Evolutionary conservation across 2,113 vertebrate species (phyloP).

Genomic region (Hemichromis elongatus): DNA sequence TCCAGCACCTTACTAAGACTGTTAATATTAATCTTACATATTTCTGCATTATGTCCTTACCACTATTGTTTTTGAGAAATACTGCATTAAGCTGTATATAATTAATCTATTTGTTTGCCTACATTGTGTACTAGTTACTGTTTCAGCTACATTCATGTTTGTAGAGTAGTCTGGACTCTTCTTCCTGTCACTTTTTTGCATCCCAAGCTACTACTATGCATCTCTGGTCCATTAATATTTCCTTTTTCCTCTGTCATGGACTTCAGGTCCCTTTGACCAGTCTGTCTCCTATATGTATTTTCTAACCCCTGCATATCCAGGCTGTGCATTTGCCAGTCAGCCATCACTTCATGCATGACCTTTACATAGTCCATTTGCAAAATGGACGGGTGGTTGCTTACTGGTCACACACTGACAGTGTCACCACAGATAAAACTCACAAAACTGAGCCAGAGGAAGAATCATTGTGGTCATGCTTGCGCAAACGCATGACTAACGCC

Average conservation of each 20-base stretch:
- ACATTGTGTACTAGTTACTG: not conserved
- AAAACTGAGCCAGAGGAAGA: not conserved
- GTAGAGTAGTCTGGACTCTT: not conserved
- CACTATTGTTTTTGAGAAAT: not conserved
- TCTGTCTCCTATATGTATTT: not conserved
- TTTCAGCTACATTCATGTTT: not conserved
- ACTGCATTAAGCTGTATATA: not conserved
- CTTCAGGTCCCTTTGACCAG: not conserved
- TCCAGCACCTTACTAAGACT: not conserved
- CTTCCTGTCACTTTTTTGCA: not conserved
- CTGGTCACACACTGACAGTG: not conserved
- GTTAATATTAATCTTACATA: not conserved
- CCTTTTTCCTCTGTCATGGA: not conserved
- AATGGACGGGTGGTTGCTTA: not conserved
- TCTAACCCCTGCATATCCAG: not conserved
- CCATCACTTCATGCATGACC: not conserved
- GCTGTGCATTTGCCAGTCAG: not conserved
- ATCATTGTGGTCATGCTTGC: not conserved
- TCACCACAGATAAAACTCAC: not conserved
- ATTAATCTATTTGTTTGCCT: not conserved
- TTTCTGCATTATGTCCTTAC: not conserved
- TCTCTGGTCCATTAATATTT: not conserved
- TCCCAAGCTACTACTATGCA: not conserved
- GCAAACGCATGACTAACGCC: not conserved
- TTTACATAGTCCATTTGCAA: not conserved